These are phyloP conservation scores for Premnoplex brunnescens DNA, from an alignment of 2,797 vertebrate species.

Conservation along the genomic window DNA sequence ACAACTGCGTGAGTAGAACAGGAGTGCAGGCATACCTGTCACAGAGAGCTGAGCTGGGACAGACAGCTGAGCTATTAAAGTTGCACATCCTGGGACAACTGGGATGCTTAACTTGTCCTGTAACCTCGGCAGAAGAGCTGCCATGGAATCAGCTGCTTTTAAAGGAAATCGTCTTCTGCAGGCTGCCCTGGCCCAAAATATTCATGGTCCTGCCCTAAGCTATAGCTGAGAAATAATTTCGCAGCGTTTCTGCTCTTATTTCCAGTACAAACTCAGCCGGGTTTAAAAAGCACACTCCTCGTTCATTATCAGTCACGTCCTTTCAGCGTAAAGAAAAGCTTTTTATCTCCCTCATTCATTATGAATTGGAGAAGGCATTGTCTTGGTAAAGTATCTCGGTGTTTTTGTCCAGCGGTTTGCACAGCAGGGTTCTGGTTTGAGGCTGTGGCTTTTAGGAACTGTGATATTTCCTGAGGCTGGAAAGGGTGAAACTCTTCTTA, in stretches of 20 bases:
- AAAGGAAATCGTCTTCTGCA: not conserved
- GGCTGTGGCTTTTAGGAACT: not conserved
- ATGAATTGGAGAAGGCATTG: not conserved
- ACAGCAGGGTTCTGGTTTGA: not conserved
- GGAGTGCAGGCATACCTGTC: not conserved
- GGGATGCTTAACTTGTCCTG: not conserved
- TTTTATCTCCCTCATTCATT: not conserved
- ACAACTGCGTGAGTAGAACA: not conserved
- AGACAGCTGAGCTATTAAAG: not conserved
- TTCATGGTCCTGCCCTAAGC: not conserved
- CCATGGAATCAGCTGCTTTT: not conserved
- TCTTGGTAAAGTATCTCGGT: not conserved
- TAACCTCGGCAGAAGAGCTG: not conserved
- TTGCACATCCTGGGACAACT: not conserved
- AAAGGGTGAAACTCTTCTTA: not conserved
- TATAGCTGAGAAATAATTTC: not conserved
- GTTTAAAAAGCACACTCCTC: not conserved
- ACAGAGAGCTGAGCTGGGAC: not conserved
- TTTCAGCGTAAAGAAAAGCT: not conserved
- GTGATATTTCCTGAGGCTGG: not conserved
- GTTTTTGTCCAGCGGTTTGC: not conserved
- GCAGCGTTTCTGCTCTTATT: not conserved
- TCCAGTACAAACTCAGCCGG: not conserved
- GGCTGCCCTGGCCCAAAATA: not conserved
- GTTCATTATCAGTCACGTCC: not conserved